Percentiles rank a stretch among this genome's conserved stretches.
These are phyloP conservation scores for Trematomus bernacchii DNA, from an alignment of 2,797 vertebrate species.

Conservation along the genomic window DNA sequence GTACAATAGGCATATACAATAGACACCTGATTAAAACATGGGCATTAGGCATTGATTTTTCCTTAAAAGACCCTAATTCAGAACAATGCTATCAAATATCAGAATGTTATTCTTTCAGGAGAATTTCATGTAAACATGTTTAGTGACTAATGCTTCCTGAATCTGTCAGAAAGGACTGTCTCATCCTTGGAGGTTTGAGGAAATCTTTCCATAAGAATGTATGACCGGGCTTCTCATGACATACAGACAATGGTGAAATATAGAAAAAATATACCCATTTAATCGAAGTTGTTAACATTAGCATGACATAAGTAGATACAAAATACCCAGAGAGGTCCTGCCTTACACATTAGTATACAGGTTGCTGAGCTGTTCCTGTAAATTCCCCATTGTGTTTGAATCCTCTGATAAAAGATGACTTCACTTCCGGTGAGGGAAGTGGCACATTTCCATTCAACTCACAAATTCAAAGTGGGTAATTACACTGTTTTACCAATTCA, in stretches of 20 bases:
- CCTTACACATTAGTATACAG: conserved; percentile 22
- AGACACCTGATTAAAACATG: background rate
- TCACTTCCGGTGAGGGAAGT: background rate
- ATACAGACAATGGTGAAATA: conserved; percentile 19
- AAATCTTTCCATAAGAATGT: conserved; percentile 29
- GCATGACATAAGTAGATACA: conserved; percentile 17
- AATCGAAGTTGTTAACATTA: conserved; percentile 14
- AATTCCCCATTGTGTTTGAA: conserved; percentile 28
- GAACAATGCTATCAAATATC: background rate
- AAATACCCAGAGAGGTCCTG: background rate
- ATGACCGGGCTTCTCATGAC: conserved; percentile 9
- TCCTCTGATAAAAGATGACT: conserved; percentile 17
- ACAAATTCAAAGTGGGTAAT: conserved; percentile 18
- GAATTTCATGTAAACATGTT: conserved; percentile 18
- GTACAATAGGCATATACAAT: no score
- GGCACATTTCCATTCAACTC: conserved; percentile 14
- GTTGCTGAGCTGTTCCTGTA: conserved; percentile 17
- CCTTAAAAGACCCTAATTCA: background rate
- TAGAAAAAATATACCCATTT: conserved; percentile 9
- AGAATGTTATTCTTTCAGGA: background rate
- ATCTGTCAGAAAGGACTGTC: conserved; percentile 21
- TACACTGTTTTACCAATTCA: conserved; percentile 12
- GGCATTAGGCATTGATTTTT: background rate
- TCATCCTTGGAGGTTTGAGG: conserved; percentile 5
- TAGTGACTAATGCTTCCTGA: conserved; percentile 9